Evolutionary conservation across 2,888 invertebrate genomes (phyloP).

Genomic region (Xanthia togata): DNA sequence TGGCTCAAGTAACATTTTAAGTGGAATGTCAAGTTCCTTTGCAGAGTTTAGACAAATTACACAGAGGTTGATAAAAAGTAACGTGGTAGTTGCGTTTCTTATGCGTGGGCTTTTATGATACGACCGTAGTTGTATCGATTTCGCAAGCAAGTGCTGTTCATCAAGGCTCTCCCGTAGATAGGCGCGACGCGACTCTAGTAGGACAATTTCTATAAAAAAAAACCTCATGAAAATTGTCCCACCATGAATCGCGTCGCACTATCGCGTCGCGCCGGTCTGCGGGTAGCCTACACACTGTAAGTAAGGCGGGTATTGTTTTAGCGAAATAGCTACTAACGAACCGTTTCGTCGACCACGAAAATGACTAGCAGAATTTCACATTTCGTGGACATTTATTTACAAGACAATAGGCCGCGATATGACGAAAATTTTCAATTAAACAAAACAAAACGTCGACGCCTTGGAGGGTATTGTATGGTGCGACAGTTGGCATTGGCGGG

Average conservation of each 20-base stretch:
- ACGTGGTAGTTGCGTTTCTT: conserved; percentile 4
- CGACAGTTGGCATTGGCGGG: conserved; percentile 75
- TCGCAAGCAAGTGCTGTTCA: conserved; percentile 24
- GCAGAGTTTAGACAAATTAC: conserved; percentile 19
- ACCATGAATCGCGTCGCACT: background rate
- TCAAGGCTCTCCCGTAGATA: too few species aligned
- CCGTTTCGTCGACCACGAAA: conserved; percentile 40
- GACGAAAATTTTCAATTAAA: conserved; percentile 88
- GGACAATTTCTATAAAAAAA: too few species aligned
- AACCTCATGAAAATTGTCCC: too few species aligned
- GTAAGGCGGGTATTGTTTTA: conserved; percentile 17
- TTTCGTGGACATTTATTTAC: conserved; percentile 66
- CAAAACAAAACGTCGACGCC: conserved; percentile 81
- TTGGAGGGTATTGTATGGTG: conserved; percentile 79
- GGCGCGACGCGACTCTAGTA: too few species aligned
- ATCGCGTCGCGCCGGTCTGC: too few species aligned
- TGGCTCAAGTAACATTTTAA: conserved; percentile 62
- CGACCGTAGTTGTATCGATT: conserved; percentile 36
- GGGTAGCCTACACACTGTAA: background rate
- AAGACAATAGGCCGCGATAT: conserved; percentile 81
- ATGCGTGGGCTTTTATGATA: background rate
- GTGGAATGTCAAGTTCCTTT: conserved; percentile 54
- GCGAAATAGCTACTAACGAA: conserved; percentile 27
- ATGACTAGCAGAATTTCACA: conserved; percentile 53
- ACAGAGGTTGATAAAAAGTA: conserved; percentile 4